These are phyloP conservation scores for Tapirus indicus DNA, from an alignment of 2,797 vertebrate genomes.

Conservation along the genomic window DNA sequence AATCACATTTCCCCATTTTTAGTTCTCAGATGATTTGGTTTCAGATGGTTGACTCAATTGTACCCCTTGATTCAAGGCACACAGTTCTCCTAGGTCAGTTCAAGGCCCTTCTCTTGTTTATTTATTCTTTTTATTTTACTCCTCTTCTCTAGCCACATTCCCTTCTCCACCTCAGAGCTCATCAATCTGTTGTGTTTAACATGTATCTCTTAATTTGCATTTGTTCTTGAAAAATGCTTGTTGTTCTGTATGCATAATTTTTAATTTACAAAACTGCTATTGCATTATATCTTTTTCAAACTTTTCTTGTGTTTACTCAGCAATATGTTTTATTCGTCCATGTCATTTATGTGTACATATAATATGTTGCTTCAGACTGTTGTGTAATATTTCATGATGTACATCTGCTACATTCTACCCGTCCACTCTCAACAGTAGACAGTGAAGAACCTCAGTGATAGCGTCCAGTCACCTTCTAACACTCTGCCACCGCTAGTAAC, in stretches of 20 bases:
- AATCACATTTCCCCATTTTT: background rate
- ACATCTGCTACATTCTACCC: background rate
- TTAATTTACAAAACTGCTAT: conserved; percentile 3
- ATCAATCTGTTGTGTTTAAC: background rate
- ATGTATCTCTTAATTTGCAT: background rate
- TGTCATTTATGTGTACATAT: background rate
- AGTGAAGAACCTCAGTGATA: background rate
- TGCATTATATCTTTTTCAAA: background rate
- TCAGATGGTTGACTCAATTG: background rate
- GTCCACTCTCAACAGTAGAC: background rate
- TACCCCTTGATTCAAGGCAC: background rate
- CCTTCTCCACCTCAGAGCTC: background rate
- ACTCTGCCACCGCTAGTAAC: background rate
- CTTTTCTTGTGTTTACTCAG: background rate
- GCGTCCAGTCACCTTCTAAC: background rate
- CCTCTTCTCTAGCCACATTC: background rate
- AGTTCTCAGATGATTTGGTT: background rate
- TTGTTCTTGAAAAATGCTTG: background rate
- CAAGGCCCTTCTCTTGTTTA: background rate
- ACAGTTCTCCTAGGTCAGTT: background rate
- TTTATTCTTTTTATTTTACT: background rate
- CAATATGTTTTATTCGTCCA: background rate
- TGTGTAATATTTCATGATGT: background rate
- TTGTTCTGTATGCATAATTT: background rate
- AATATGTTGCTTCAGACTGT: background rate